These are phyloP conservation scores for Acrossocheilus wenchowensis DNA, from an alignment of 2,797 vertebrate species.

Conservation along the genomic window DNA sequence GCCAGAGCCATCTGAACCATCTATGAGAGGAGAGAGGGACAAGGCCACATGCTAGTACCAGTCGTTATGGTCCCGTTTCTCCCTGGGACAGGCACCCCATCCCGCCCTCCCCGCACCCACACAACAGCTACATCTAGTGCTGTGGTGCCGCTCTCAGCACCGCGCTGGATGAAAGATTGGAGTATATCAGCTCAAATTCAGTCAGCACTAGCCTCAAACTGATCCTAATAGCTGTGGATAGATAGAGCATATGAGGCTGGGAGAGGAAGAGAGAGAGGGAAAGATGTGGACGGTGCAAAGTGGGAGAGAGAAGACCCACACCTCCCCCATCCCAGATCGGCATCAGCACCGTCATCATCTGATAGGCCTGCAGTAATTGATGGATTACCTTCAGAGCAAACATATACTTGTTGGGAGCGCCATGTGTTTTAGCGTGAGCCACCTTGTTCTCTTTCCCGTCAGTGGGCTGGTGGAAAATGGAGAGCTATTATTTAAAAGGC, in stretches of 20 bases:
- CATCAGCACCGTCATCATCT: slow-evolving; percentile 82
- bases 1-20: slow-evolving; percentile 96
- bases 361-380: slow-evolving; percentile 83
- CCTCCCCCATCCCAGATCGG: slow-evolving; percentile 66
- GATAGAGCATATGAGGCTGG: slow-evolving; percentile 63
- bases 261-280: slow-evolving; percentile 47
- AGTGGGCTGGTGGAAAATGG: slow-evolving; percentile 72
- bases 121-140: slow-evolving; percentile 55
- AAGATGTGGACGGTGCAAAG: slow-evolving; percentile 34
- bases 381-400: slow-evolving; percentile 84
- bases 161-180: slow-evolving; percentile 59
- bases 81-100: slow-evolving; percentile 58
- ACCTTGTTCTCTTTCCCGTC: slow-evolving; percentile 59
- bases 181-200: slow-evolving; percentile 69
- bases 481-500: slow-evolving; percentile 84
- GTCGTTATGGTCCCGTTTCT: slow-evolving; percentile 74
- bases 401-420: slow-evolving; percentile 81
- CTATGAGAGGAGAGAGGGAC: slow-evolving; percentile 79
- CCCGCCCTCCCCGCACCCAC: slow-evolving; percentile 44
- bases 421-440: slow-evolving; percentile 73
- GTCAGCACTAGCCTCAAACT: slow-evolving; percentile 64
- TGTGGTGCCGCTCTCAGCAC: slow-evolving; percentile 63
- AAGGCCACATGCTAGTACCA: slow-evolving; percentile 80
- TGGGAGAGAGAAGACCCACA: slow-evolving; percentile 51
- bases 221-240: slow-evolving; percentile 72